phyloP scores from a whole-genome alignment of 1,140 invertebrate genomes.

The Doryteuthis pealeii region DNA sequence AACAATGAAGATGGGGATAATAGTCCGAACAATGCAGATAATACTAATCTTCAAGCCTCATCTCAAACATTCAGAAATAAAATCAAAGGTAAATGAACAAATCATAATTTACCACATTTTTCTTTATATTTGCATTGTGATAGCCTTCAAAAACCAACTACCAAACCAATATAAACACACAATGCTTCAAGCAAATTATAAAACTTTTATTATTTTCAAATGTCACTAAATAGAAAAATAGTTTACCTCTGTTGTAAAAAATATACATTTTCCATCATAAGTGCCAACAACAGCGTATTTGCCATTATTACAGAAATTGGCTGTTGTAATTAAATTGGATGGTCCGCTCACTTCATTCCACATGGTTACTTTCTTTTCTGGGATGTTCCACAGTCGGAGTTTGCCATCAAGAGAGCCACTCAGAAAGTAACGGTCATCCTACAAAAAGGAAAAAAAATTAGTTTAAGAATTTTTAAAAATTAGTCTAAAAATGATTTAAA shows the following conservation, averaged over 20 bases:
- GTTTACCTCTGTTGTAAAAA: conserved; percentile 87
- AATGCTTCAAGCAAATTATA: no score
- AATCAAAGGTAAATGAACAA: no score
- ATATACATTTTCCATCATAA: conserved; percentile 97
- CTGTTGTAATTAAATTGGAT: conserved; percentile 90
- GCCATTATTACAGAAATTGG: conserved; percentile 96
- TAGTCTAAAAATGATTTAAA: background rate
- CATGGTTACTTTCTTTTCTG: conserved; percentile 93
- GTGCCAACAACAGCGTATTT: conserved; percentile 95
- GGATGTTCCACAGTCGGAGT: conserved; percentile 97
- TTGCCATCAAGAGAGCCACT: conserved; percentile 95
- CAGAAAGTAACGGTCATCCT: conserved; percentile 91
- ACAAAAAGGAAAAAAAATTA: conserved; percentile 18
- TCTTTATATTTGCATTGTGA: no score
- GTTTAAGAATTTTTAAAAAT: background rate
- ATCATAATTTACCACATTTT: no score
- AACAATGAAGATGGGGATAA: no score
- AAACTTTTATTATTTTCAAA: no score
- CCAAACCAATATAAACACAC: no score
- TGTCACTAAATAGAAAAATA: no score
- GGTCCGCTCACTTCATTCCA: conserved; percentile 85
- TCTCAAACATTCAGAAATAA: no score
- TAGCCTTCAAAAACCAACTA: no score
- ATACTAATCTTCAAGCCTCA: no score
- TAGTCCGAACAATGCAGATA: no score